Evolutionary conservation across 2,113 vertebrate genomes (phyloP).

Genomic region (Sphyrna mokarran): DNA sequence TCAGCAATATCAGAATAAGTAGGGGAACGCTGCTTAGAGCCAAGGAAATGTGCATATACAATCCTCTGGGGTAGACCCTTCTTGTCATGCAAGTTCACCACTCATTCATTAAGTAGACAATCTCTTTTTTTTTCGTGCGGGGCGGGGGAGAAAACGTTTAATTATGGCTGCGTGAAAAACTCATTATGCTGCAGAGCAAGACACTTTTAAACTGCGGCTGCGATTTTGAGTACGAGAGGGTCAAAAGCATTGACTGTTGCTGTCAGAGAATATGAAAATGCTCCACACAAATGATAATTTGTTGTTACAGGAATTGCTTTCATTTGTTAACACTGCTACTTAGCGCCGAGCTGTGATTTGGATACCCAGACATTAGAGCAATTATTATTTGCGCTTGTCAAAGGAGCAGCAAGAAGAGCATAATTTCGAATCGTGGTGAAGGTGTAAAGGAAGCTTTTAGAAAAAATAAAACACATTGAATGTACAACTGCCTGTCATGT

Average conservation of each 20-base stretch:
- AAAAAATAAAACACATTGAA: neutral
- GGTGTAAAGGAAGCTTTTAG: neutral
- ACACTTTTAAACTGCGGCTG: neutral
- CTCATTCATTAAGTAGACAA: neutral
- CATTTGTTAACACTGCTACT: neutral
- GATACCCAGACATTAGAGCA: neutral
- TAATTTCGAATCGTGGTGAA: neutral
- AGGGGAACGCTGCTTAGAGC: neutral
- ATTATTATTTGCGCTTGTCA: neutral
- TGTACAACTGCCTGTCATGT: neutral
- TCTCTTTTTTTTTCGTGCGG: neutral
- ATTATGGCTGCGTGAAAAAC: neutral
- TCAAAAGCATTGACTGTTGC: neutral
- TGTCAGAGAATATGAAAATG: neutral
- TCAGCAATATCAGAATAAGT: neutral
- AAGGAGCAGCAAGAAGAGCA: neutral
- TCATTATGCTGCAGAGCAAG: neutral
- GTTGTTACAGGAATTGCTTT: neutral
- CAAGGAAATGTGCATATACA: neutral
- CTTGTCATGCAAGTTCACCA: neutral
- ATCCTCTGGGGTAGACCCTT: neutral
- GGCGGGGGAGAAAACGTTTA: neutral
- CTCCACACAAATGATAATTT: neutral
- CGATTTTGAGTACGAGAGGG: neutral
- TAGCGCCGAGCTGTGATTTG: neutral